phyloP scores from a whole-genome alignment of 2,888 invertebrate genomes.

The Vesta saturnalis region DNA sequence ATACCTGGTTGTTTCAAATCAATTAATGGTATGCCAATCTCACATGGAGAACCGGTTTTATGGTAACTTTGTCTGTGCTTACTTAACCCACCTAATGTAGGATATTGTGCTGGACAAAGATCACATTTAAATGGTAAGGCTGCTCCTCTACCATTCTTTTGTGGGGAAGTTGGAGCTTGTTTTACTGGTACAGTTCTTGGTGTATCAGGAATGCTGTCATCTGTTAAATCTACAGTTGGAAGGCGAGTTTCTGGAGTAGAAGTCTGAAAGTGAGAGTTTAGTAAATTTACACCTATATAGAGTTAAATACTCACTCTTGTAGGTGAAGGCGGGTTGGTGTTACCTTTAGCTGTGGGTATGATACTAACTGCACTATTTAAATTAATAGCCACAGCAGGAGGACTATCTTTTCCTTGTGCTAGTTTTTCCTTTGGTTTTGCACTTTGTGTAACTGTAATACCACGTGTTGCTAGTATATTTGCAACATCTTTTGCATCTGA shows the following conservation, averaged over 20 bases:
- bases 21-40: conserved; percentile 78
- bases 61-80: conserved; percentile 74
- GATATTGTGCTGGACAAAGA: conserved; percentile 77
- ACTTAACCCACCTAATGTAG: conserved; percentile 67
- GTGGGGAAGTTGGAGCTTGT: conserved; percentile 45
- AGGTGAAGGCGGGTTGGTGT: neutral
- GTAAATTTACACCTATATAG: neutral
- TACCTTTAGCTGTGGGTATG: conserved; percentile 60
- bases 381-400: conserved; percentile 65
- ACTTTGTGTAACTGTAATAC: conserved; percentile 79
- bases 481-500: conserved; percentile 81
- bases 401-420: conserved; percentile 52
- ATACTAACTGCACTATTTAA: conserved; percentile 71
- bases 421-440: conserved; percentile 61
- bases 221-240: conserved; percentile 65
- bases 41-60: conserved; percentile 67
- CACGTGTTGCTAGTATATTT: conserved; percentile 78
- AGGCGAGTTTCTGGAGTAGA: conserved; percentile 49
- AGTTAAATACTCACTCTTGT: neutral
- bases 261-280: conserved; percentile 48
- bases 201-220: conserved; percentile 63
- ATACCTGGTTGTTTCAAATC: conserved; percentile 76
- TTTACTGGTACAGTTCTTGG: conserved; percentile 55
- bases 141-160: conserved; percentile 38
- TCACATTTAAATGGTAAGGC: conserved; percentile 70